phyloP scores from a whole-genome alignment of 2,797 vertebrate species.

The Xenopus petersii region DNA sequence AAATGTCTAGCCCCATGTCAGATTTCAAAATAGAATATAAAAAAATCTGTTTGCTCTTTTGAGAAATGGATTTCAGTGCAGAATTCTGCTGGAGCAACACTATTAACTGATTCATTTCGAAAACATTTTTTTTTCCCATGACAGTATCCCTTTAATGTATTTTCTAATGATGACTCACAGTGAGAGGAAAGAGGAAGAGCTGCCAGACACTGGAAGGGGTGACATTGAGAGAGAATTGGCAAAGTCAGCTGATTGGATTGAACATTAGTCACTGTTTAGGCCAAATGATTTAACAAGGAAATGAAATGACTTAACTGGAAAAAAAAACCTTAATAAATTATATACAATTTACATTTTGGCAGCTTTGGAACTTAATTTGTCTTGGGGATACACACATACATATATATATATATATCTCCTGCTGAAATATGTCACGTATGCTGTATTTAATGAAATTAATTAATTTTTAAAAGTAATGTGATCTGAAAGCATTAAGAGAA shows the following conservation, averaged over 20 bases:
- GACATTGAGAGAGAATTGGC: conserved; percentile 29
- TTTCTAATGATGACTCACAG: neutral
- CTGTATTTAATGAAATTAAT: too few relatives aligned
- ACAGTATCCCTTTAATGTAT: neutral
- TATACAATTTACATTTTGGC: neutral
- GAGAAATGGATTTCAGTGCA: too few relatives aligned
- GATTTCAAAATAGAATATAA: too few relatives aligned
- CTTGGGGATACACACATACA: neutral
- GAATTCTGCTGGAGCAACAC: too few relatives aligned
- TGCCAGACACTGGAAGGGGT: conserved; percentile 17
- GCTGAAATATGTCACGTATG: too few relatives aligned
- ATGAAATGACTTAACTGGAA: conserved; percentile 13
- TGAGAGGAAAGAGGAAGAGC: neutral
- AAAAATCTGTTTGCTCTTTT: too few relatives aligned
- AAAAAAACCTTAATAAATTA: neutral
- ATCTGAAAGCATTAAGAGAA: too few relatives aligned
- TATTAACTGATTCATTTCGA: too few relatives aligned
- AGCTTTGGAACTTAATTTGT: neutral
- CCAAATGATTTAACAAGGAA: conserved; percentile 16
- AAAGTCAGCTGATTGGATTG: conserved; percentile 6
- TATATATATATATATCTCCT: too few relatives aligned
- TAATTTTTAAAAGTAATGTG: too few relatives aligned
- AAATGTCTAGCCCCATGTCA: too few relatives aligned
- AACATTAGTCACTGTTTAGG: conserved; percentile 11
- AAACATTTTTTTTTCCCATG: too few relatives aligned